phyloP scores from a whole-genome alignment of 2,888 invertebrate genomes.

The Lycocerus yunnanus region DNA sequence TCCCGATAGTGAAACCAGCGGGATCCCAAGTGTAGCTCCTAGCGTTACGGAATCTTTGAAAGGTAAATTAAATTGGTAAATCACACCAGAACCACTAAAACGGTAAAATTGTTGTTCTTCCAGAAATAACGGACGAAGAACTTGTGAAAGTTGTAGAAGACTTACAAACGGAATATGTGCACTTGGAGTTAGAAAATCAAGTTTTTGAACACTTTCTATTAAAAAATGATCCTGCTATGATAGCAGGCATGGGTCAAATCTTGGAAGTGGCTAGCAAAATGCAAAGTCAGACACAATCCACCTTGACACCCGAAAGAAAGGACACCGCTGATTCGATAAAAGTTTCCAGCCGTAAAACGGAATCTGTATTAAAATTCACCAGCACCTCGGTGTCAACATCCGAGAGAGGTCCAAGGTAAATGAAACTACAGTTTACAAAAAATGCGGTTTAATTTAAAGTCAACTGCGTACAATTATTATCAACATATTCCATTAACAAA shows the following conservation, averaged over 20 bases:
- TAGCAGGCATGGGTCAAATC: slow-evolving; percentile 34
- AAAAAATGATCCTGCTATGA: slow-evolving; percentile 37
- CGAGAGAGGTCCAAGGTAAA: slow-evolving; percentile 23
- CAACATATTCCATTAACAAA: slow-evolving; percentile 66
- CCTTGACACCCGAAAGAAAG: slow-evolving; percentile 3
- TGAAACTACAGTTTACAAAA: background rate
- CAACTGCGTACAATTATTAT: slow-evolving; percentile 37
- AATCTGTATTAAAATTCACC: slow-evolving; percentile 10
- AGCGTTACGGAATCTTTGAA: slow-evolving; percentile 11
- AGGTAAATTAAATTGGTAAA: slow-evolving; percentile 8
- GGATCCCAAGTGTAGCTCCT: background rate
- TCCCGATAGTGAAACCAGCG: background rate
- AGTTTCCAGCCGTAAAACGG: slow-evolving; percentile 12
- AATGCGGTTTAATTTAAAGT: background rate
- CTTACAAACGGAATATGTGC: slow-evolving; percentile 32
- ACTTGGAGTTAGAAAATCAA: slow-evolving; percentile 41
- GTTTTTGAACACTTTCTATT: slow-evolving; percentile 39
- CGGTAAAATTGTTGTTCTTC: too few relatives aligned
- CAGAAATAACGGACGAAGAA: slow-evolving; percentile 38
- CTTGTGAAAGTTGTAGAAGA: slow-evolving; percentile 35
- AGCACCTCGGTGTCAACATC: slow-evolving; percentile 6
- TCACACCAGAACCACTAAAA: background rate
- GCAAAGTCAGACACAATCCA: slow-evolving; percentile 20
- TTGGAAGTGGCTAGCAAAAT: slow-evolving; percentile 33
- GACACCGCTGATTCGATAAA: slow-evolving; percentile 12